These are phyloP conservation scores for Macropis europaea DNA, from an alignment of 2,888 invertebrate genomes.

Conservation along the genomic window DNA sequence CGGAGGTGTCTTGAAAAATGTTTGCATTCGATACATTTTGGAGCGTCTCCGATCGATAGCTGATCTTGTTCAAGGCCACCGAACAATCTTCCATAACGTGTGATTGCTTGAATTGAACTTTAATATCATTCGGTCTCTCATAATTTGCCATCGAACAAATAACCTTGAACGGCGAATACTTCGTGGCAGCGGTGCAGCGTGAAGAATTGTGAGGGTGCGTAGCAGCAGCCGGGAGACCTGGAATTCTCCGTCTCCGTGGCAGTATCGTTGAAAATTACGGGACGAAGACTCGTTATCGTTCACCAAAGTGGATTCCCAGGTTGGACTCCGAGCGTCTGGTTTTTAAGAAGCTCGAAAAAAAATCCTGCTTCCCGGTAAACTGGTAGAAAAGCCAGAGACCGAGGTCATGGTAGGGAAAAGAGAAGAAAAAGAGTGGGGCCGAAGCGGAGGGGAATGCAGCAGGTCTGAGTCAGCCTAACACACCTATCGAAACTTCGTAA, in stretches of 20 bases:
- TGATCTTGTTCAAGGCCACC: no score
- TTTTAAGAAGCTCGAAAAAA: conserved; percentile 9
- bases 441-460: conserved; percentile 13
- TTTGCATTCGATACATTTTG: no score
- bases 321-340: conserved; percentile 6
- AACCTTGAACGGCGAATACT: no score
- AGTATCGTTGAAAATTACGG: conserved; percentile 11
- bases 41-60: no score
- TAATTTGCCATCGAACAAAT: no score
- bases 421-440: not conserved
- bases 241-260: not conserved
- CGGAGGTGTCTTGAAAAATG: not conserved
- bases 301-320: not conserved
- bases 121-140: no score
- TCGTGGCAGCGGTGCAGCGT: not conserved
- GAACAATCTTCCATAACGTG: no score
- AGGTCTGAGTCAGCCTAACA: conserved; percentile 38
- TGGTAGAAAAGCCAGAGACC: conserved; percentile 7
- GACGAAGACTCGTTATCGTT: conserved; percentile 8
- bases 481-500: conserved; percentile 62
- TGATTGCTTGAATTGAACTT: no score
- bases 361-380: not conserved
- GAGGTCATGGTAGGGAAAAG: conserved; percentile 34
- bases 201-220: not conserved
- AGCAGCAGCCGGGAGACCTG: not conserved